Evolutionary conservation across 2,888 invertebrate genomes (phyloP).

Genomic region (Pharmacophagus antenor): DNA sequence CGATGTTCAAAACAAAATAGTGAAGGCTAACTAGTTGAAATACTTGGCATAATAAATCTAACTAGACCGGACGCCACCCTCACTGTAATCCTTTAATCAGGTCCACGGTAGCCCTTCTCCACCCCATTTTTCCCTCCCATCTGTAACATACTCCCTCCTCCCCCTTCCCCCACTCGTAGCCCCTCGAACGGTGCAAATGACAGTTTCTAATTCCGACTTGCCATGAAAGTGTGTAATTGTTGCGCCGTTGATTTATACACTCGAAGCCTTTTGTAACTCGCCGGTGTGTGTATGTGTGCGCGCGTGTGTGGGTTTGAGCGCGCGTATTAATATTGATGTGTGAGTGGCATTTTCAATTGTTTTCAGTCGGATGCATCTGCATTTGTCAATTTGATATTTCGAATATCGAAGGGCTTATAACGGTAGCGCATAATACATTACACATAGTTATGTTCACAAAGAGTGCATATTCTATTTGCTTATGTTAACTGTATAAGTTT

Average conservation of each 20-base stretch:
- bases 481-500: no score
- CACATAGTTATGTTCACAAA: not conserved
- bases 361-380: slow-evolving; percentile 42
- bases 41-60: slow-evolving; percentile 79
- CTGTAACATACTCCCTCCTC: slow-evolving; percentile 48
- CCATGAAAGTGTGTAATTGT: slow-evolving; percentile 82
- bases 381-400: slow-evolving; percentile 51
- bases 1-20: slow-evolving; percentile 27
- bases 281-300: slow-evolving; percentile 49
- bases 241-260: slow-evolving; percentile 79
- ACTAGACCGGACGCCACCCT: slow-evolving; percentile 77
- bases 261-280: slow-evolving; percentile 62
- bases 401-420: slow-evolving; percentile 26
- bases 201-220: slow-evolving; percentile 82
- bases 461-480: not conserved
- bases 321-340: slow-evolving; percentile 32
- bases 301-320: slow-evolving; percentile 36
- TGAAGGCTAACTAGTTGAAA: slow-evolving; percentile 70
- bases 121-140: slow-evolving; percentile 76
- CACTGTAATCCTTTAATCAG: slow-evolving; percentile 80
- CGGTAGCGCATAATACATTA: slow-evolving; percentile 18
- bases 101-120: slow-evolving; percentile 76
- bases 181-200: slow-evolving; percentile 81
- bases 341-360: slow-evolving; percentile 37
- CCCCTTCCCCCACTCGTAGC: slow-evolving; percentile 41